Evolutionary conservation across 2,113 vertebrate species (phyloP).

Genomic region (Pituophis catenifer): DNA sequence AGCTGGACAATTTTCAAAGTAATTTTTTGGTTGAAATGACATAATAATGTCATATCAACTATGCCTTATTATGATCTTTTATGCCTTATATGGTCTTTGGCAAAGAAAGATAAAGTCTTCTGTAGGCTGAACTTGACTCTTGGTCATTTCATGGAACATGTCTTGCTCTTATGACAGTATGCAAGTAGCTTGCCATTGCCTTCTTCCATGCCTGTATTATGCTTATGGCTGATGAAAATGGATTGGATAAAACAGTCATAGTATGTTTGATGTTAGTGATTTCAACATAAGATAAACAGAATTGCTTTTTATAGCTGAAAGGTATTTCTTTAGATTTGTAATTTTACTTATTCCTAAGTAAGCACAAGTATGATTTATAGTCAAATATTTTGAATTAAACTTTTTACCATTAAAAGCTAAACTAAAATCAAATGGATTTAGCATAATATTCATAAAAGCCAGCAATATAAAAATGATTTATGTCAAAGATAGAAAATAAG

Average conservation of each 20-base stretch:
- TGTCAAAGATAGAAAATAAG: not conserved
- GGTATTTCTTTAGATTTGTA: not conserved
- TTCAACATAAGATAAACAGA: not conserved
- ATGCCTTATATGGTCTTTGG: conserved; percentile 1
- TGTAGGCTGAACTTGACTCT: not conserved
- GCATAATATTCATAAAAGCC: not conserved
- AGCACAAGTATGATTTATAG: not conserved
- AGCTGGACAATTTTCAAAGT: not conserved
- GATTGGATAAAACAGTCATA: not conserved
- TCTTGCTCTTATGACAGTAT: not conserved
- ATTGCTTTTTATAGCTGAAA: not conserved
- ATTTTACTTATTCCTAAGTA: not conserved
- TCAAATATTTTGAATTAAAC: not conserved
- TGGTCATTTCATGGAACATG: not conserved
- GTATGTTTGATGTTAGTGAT: not conserved
- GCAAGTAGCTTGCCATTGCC: not conserved
- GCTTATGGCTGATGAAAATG: not conserved
- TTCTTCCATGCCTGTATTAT: not conserved
- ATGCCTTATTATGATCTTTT: not conserved
- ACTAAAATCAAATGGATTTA: not conserved
- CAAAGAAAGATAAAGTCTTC: not conserved
- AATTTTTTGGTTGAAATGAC: not conserved
- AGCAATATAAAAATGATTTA: not conserved
- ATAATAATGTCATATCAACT: not conserved
- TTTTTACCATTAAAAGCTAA: not conserved